phyloP scores from a whole-genome alignment of 2,888 invertebrate genomes.

The Dasysyrphus tricinctus region DNA sequence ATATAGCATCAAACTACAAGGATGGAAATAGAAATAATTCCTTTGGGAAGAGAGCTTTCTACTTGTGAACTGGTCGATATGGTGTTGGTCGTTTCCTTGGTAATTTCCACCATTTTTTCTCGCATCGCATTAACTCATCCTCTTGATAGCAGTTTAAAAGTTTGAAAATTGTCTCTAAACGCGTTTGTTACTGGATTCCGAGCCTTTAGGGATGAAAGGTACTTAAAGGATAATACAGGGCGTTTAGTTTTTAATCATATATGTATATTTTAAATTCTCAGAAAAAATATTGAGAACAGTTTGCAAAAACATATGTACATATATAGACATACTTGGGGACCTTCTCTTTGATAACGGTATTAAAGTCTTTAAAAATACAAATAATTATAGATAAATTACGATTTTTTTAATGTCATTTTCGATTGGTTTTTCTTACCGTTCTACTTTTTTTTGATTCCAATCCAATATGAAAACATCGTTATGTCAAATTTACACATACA shows the following conservation, averaged over 20 bases:
- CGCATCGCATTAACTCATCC: neutral
- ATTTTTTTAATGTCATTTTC: too few species aligned
- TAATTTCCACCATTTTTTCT: neutral
- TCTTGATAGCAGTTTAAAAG: constrained; percentile 21
- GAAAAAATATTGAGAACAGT: too few species aligned
- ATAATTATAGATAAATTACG: too few species aligned
- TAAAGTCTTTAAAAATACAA: too few species aligned
- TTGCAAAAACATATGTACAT: too few species aligned
- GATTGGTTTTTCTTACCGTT: too few species aligned
- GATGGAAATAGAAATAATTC: neutral
- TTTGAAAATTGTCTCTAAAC: neutral
- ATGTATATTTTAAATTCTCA: neutral
- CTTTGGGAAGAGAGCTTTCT: neutral
- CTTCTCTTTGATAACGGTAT: too few species aligned
- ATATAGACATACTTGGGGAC: too few species aligned
- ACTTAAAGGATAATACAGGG: neutral
- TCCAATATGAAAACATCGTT: too few species aligned
- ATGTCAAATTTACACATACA: too few species aligned
- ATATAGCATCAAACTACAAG: neutral
- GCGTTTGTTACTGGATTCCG: neutral
- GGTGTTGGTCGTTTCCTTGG: constrained; percentile 12
- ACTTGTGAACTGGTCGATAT: too few species aligned
- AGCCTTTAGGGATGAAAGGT: neutral
- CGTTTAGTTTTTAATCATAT: neutral
- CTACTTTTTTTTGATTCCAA: too few species aligned